Evolutionary conservation across 2,888 invertebrate species (phyloP).

Genomic region (Hedychridium roseum): DNA sequence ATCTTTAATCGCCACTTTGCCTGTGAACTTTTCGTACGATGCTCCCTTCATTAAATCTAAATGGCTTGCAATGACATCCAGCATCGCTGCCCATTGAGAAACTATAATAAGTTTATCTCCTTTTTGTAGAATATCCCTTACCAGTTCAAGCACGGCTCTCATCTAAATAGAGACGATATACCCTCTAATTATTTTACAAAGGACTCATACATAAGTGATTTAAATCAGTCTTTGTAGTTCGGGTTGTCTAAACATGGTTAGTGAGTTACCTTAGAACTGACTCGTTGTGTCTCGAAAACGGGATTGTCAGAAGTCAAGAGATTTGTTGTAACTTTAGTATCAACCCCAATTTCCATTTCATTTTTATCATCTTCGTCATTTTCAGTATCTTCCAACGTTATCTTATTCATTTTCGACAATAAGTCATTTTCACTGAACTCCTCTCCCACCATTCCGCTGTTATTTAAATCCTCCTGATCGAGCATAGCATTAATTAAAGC

Average conservation of each 20-base stretch:
- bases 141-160: conserved; percentile 67
- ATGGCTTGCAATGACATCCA: conserved; percentile 75
- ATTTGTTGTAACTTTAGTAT: conserved; percentile 69
- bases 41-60: conserved; percentile 70
- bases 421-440: conserved; percentile 20
- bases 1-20: conserved; percentile 75
- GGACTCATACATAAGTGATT: background rate
- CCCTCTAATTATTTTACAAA: background rate
- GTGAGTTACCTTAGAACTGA: conserved; percentile 72
- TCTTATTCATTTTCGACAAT: conserved; percentile 22
- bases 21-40: conserved; percentile 71
- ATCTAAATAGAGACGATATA: conserved; percentile 61
- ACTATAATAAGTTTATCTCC: conserved; percentile 83
- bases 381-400: conserved; percentile 21
- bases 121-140: conserved; percentile 63
- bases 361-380: conserved; percentile 15
- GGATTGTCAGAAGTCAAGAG: conserved; percentile 75
- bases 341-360: conserved; percentile 57
- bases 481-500: conserved; percentile 76
- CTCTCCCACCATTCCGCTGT: conserved; percentile 60
- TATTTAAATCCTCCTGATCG: conserved; percentile 56
- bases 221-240: background rate
- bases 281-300: conserved; percentile 69
- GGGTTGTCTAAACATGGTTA: too few relatives aligned
- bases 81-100: conserved; percentile 90